A percentile compares a stretch with the other conserved stretches of the same genome.
These are phyloP conservation scores for Polypterus bichir DNA, from an alignment of 2,113 vertebrate genomes.

Conservation along the genomic window DNA sequence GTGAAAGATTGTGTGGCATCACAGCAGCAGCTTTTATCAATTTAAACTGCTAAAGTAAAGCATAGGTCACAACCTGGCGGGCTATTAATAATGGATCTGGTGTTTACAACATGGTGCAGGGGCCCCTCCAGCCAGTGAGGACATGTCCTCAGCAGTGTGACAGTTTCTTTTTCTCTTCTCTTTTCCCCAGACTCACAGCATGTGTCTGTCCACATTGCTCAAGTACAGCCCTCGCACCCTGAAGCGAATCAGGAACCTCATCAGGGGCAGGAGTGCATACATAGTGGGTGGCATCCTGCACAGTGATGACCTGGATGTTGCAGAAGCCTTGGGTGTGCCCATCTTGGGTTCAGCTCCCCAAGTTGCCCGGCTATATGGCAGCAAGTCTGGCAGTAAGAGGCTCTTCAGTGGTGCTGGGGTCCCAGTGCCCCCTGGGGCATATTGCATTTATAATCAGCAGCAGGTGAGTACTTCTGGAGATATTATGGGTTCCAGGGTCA, in stretches of 20 bases:
- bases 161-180: slow-evolving; percentile 7
- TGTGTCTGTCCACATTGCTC: slow-evolving; percentile 73
- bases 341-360: slow-evolving; percentile 64
- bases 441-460: slow-evolving; percentile 46
- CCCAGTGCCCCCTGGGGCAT: slow-evolving; percentile 54
- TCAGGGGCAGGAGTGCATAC: slow-evolving; percentile 58
- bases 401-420: slow-evolving; percentile 55
- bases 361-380: slow-evolving; percentile 55
- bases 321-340: slow-evolving; percentile 64
- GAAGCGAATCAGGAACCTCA: slow-evolving; percentile 55
- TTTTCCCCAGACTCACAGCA: slow-evolving; percentile 49
- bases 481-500: too few relatives aligned
- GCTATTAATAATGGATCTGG: slow-evolving; percentile 87
- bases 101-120: slow-evolving; percentile 67
- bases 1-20: slow-evolving; percentile 81
- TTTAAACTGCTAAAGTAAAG: slow-evolving; percentile 90
- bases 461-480: slow-evolving; percentile 49
- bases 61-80: slow-evolving; percentile 86
- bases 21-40: slow-evolving; percentile 95
- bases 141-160: slow-evolving; percentile 25
- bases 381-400: slow-evolving; percentile 66
- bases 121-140: slow-evolving; percentile 35
- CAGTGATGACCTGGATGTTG: slow-evolving; percentile 69
- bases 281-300: slow-evolving; percentile 59
- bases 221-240: slow-evolving; percentile 74